Conservation (phyloP, 2,797 vertebrate genomes). For the Masticophis lateralis region DNA sequence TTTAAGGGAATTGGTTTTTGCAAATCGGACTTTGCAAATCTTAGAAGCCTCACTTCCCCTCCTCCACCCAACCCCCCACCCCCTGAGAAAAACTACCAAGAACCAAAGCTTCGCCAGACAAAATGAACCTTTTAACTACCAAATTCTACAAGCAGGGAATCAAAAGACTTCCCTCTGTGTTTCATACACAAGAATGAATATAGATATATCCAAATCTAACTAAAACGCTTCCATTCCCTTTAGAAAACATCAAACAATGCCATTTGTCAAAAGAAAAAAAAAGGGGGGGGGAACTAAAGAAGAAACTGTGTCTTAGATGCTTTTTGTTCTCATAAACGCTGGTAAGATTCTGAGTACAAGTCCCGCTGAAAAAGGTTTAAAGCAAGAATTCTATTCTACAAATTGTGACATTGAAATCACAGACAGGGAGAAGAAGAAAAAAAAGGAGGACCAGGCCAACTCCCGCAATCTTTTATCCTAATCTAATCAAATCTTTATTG, state of each 20-base stretch:
- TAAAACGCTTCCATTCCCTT: background rate
- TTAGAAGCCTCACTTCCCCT: background rate
- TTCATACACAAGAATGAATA: constrained; percentile 26
- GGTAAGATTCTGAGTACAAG: background rate
- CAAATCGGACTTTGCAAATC: background rate
- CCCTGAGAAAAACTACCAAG: constrained; percentile 8
- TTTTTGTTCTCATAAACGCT: background rate
- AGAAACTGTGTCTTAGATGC: background rate
- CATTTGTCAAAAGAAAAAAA: constrained; percentile 6
- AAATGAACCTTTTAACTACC: constrained; percentile 16
- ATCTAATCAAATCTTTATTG: background rate
- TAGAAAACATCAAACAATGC: constrained; percentile 11
- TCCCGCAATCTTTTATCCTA: background rate
- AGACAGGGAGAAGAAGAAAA: no score
- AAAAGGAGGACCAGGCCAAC: background rate
- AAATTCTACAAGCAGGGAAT: constrained; percentile 10
- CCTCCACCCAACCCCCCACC: no score
- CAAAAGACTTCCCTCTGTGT: constrained; percentile 4
- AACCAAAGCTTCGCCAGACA: background rate
- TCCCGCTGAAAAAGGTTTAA: background rate
- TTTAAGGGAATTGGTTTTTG: constrained; percentile 64
- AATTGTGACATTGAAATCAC: background rate
- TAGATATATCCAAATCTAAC: background rate
- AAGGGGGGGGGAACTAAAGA: background rate
- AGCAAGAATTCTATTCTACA: background rate